A percentile compares a stretch with the other conserved stretches of the same genome.
phyloP scores from a whole-genome alignment of 2,113 vertebrate species.

The Etheostoma cragini region DNA sequence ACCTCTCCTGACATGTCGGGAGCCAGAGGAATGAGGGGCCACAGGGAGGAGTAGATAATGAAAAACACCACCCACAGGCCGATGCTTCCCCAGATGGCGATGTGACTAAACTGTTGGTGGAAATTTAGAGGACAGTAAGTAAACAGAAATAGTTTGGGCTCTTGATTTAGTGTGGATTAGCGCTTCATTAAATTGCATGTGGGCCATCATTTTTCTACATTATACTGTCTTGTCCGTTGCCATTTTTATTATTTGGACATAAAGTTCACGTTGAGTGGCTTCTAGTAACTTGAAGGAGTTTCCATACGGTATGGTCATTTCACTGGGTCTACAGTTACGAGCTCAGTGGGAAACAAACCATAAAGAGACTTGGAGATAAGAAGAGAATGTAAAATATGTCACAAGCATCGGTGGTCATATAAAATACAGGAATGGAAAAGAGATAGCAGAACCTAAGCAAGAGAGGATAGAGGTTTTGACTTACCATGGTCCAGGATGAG shows the following conservation, averaged over 20 bases:
- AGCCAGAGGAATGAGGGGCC: slow-evolving; percentile 94
- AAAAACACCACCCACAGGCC: slow-evolving; percentile 97
- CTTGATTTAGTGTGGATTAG: background rate
- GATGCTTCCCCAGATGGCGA: slow-evolving; percentile 99
- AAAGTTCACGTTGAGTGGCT: background rate
- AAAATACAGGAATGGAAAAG: slow-evolving; percentile 50
- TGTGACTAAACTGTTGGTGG: slow-evolving; percentile 92
- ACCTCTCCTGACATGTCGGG: slow-evolving; percentile 99
- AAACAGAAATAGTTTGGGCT: background rate
- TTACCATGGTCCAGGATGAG: slow-evolving; percentile 97
- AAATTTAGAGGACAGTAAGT: slow-evolving; percentile 29
- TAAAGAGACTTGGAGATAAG: slow-evolving; percentile 45
- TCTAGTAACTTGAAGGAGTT: background rate
- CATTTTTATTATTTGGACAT: background rate
- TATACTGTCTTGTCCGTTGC: background rate
- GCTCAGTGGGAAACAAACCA: slow-evolving; percentile 22
- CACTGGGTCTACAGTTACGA: slow-evolving; percentile 39
- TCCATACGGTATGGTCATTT: slow-evolving; percentile 13
- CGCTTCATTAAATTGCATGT: background rate
- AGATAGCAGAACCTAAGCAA: slow-evolving; percentile 33
- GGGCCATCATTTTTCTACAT: background rate
- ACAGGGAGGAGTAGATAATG: slow-evolving; percentile 94
- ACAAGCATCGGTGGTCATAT: slow-evolving; percentile 37
- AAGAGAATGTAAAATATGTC: slow-evolving; percentile 46
- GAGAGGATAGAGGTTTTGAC: slow-evolving; percentile 48